phyloP scores from a whole-genome alignment of 2,113 vertebrate species.

The Andinoacara biseriatus region DNA sequence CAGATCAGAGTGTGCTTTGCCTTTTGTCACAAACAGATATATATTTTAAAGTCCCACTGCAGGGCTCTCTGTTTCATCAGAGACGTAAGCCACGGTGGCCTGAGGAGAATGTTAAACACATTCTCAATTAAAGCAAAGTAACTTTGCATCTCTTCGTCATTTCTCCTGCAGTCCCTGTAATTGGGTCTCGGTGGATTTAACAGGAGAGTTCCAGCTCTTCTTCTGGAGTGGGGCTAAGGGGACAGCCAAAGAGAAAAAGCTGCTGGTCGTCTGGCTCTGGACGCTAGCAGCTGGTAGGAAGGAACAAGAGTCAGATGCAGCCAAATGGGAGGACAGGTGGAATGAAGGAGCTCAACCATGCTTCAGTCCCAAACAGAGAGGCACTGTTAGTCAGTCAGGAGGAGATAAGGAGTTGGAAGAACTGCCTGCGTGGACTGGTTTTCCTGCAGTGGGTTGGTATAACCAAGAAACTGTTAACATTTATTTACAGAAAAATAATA shows the following conservation, averaged over 20 bases:
- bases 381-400: background rate
- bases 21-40: constrained; percentile 67
- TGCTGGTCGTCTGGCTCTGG: constrained; percentile 20
- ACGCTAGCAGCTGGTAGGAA: constrained; percentile 26
- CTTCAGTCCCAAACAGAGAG: constrained; percentile 13
- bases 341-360: constrained; percentile 7
- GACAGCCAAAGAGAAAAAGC: background rate
- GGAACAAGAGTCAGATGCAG: constrained; percentile 19
- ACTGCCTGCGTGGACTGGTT: background rate
- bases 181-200: constrained; percentile 78
- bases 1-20: constrained; percentile 56
- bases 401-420: background rate
- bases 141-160: constrained; percentile 68
- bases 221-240: constrained; percentile 43
- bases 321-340: constrained; percentile 23
- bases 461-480: background rate
- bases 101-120: constrained; percentile 73
- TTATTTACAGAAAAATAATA: background rate
- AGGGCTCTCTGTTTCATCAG: constrained; percentile 62
- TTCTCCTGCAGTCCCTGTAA: constrained; percentile 70
- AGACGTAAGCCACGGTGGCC: constrained; percentile 60
- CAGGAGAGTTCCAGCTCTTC: constrained; percentile 42
- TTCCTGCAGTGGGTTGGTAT: background rate
- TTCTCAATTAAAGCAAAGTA: constrained; percentile 75
- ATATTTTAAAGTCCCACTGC: constrained; percentile 66